Conservation (phyloP, 2,113 vertebrate species). For the Geothlypis trichas region DNA sequence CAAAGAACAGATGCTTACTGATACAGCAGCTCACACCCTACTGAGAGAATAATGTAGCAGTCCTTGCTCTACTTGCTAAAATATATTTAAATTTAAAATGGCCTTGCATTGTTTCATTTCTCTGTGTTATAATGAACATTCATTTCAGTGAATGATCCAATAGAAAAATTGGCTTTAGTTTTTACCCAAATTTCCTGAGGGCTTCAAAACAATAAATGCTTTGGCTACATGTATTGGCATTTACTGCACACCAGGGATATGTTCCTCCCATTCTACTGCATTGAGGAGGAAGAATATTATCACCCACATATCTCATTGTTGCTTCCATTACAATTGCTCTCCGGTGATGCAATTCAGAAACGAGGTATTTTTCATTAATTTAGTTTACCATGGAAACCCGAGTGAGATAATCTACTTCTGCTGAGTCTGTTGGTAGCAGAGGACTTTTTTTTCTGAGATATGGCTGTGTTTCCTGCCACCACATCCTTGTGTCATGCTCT, state of each 20-base stretch:
- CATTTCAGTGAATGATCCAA: conserved; percentile 51
- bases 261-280: conserved; percentile 39
- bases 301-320: conserved; percentile 60
- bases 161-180: conserved; percentile 60
- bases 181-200: conserved; percentile 64
- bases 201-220: conserved; percentile 50
- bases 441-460: background rate
- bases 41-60: conserved; percentile 72
- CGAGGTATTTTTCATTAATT: conserved; percentile 67
- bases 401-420: conserved; percentile 13
- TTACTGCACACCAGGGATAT: conserved; percentile 26
- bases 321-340: conserved; percentile 67
- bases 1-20: conserved; percentile 75
- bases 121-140: conserved; percentile 60
- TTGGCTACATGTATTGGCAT: conserved; percentile 39
- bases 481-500: background rate
- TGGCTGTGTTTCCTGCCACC: conserved; percentile 19
- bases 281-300: conserved; percentile 53
- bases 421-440: background rate
- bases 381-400: conserved; percentile 69
- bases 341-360: conserved; percentile 63
- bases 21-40: conserved; percentile 62
- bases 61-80: conserved; percentile 60
- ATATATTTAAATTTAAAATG: conserved; percentile 76
- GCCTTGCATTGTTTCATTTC: conserved; percentile 64